Evolutionary conservation across 2,797 vertebrate genomes (phyloP).

Genomic region (Platyrinchus mystaceus): DNA sequence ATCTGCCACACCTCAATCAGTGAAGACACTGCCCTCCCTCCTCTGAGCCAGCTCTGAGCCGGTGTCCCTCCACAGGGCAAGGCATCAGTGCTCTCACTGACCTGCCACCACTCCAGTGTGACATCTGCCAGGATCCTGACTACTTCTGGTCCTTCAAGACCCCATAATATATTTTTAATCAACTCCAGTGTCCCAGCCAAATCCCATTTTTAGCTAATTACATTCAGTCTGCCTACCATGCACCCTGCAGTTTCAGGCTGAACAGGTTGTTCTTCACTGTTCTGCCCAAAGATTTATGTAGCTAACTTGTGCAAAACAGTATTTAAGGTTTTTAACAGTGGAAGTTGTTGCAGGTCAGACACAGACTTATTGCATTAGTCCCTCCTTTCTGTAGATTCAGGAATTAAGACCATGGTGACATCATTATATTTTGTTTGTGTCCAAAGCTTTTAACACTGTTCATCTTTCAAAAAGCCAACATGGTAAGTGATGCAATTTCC

Average conservation of each 20-base stretch:
- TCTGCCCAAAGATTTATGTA: slow-evolving; percentile 1
- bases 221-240: neutral
- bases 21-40: neutral
- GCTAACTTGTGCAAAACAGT: neutral
- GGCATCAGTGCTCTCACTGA: neutral
- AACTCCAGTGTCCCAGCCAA: neutral
- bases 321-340: neutral
- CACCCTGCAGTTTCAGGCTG: neutral
- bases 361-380: neutral
- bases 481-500: neutral
- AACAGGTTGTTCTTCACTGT: neutral
- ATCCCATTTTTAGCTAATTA: slow-evolving; percentile 25
- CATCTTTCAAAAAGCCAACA: neutral
- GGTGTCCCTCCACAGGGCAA: neutral
- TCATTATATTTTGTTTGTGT: neutral
- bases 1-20: neutral
- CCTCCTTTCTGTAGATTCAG: neutral
- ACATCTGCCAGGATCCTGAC: neutral
- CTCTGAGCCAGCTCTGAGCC: neutral
- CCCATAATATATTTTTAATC: neutral
- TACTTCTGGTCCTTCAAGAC: neutral
- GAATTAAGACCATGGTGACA: neutral
- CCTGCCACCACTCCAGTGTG: neutral
- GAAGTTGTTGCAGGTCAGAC: neutral
- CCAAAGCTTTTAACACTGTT: neutral